Evolutionary conservation across 1,140 invertebrate species (phyloP).

Genomic region (Euschistus heros): DNA sequence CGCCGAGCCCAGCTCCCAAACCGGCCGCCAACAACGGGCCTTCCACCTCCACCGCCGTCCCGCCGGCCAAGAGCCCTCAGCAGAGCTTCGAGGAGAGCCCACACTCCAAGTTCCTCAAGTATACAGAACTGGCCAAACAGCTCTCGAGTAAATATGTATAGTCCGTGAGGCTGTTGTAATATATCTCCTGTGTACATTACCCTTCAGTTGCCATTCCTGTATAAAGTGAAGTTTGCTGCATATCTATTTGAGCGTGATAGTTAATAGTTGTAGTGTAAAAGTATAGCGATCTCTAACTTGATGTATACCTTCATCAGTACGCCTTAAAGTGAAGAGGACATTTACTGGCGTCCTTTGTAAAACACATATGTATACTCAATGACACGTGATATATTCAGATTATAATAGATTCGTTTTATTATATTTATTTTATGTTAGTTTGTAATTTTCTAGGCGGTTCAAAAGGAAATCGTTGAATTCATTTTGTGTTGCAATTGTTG

Average conservation of each 20-base stretch:
- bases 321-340: conserved; percentile 17
- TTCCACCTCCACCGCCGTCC: conserved; percentile 32
- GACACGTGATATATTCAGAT: conserved; percentile 26
- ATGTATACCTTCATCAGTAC: conserved; percentile 24
- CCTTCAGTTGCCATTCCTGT: conserved; percentile 29
- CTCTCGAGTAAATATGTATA: conserved; percentile 91
- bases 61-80: conserved; percentile 35
- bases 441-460: neutral
- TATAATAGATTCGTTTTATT: conserved; percentile 25
- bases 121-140: conserved; percentile 91
- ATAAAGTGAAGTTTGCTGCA: conserved; percentile 28
- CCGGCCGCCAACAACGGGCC: conserved; percentile 26
- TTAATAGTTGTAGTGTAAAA: conserved; percentile 23
- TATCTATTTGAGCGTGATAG: conserved; percentile 27
- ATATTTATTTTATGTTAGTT: conserved; percentile 25
- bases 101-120: conserved; percentile 93
- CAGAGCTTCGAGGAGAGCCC: conserved; percentile 75
- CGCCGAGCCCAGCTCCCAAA: conserved; percentile 33
- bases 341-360: conserved; percentile 21
- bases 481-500: conserved; percentile 9
- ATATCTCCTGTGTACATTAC: conserved; percentile 17
- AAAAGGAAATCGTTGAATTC: conserved; percentile 7
- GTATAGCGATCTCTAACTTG: conserved; percentile 27
- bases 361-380: conserved; percentile 28
- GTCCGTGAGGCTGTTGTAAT: conserved; percentile 27